Conservation (phyloP, 2,797 vertebrate genomes). For the Parauchenoglanis punctatus region DNA sequence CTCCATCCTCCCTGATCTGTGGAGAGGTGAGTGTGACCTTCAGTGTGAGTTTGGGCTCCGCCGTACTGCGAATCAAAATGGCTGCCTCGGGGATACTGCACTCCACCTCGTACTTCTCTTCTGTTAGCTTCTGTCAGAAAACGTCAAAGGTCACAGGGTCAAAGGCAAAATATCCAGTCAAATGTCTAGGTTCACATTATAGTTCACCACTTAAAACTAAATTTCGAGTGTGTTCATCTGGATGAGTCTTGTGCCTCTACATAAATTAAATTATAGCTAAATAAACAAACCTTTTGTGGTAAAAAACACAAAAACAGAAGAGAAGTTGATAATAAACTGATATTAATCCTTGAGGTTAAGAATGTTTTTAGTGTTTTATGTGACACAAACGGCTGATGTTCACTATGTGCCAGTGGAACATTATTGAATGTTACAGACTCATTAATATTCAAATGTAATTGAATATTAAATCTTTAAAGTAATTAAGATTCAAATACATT, state of each 20-base stretch:
- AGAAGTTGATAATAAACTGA: not conserved
- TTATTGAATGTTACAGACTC: not conserved
- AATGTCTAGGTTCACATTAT: not conserved
- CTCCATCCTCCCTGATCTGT: slow-evolving; percentile 87
- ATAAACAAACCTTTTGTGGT: no score
- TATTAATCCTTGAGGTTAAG: not conserved
- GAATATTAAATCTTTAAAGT: not conserved
- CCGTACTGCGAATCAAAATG: slow-evolving; percentile 87
- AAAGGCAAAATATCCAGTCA: not conserved
- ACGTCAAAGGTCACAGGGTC: slow-evolving; percentile 26
- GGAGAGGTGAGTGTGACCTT: slow-evolving; percentile 96
- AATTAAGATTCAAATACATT: not conserved
- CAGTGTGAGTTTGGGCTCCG: slow-evolving; percentile 90
- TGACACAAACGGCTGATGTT: not conserved
- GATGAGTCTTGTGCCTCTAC: not conserved
- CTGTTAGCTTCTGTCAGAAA: slow-evolving; percentile 89
- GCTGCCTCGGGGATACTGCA: slow-evolving; percentile 87
- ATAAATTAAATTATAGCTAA: not conserved
- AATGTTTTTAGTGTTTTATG: not conserved
- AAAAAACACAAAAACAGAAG: not conserved
- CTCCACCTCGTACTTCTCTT: slow-evolving; percentile 91
- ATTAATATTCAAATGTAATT: not conserved
- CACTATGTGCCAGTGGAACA: not conserved
- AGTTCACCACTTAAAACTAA: not conserved
- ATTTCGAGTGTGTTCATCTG: not conserved